Evolutionary conservation across 2,113 vertebrate genomes (phyloP).

Genomic region (Silurus asotus): DNA sequence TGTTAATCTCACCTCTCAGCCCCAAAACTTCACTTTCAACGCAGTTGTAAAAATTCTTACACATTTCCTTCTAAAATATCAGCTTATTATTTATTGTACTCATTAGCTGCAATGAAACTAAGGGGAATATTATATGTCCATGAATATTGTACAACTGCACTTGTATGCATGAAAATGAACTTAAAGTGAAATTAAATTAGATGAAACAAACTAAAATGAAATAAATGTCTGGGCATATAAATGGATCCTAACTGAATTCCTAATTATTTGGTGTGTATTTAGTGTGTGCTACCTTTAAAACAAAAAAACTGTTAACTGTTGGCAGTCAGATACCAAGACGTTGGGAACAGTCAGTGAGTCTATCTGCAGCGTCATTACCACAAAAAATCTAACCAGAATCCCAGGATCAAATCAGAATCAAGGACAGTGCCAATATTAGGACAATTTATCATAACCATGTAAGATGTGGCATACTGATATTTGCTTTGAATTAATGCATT

Average conservation of each 20-base stretch:
- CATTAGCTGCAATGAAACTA: not conserved
- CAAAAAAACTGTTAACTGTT: too few species aligned
- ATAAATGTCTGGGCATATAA: not conserved
- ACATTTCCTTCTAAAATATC: not conserved
- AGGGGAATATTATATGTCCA: not conserved
- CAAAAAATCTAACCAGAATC: not conserved
- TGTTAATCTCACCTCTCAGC: not conserved
- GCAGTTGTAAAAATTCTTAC: not conserved
- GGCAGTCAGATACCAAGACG: not conserved
- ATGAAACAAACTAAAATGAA: not conserved
- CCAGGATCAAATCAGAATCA: slow-evolving; percentile 7
- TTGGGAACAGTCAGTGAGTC: not conserved
- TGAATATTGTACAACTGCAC: not conserved
- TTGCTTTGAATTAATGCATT: slow-evolving; percentile 5
- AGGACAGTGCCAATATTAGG: not conserved
- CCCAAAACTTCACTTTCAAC: too few species aligned
- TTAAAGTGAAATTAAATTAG: not conserved
- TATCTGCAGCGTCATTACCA: not conserved
- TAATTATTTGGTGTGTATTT: not conserved
- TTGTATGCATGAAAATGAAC: not conserved
- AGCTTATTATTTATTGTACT: not conserved
- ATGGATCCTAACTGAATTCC: not conserved
- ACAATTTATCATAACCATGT: slow-evolving; percentile 2
- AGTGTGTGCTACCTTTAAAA: not conserved
- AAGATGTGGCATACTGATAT: not conserved